A percentile compares a stretch with the other conserved stretches of the same genome.
Conservation (phyloP, 2,797 vertebrate genomes). For the Sebastolobus altivelis region DNA sequence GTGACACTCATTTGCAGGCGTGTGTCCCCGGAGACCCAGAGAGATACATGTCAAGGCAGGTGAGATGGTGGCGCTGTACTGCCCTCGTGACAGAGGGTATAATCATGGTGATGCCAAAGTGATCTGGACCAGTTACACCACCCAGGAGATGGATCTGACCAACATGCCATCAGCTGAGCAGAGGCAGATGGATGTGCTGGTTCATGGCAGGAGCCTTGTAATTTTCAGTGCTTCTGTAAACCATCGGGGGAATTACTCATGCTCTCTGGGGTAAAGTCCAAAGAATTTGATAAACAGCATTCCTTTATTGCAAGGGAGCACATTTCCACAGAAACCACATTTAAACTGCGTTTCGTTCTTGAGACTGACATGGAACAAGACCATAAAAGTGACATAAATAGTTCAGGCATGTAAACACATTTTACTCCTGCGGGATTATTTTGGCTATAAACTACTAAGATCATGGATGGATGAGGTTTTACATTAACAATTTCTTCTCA, state of each 20-base stretch:
- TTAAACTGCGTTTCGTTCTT: neutral
- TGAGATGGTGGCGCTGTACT: conserved; percentile 55
- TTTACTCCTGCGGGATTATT: too few relatives aligned
- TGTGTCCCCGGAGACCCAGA: neutral
- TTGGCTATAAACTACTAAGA: too few relatives aligned
- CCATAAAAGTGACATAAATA: neutral
- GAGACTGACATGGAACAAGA: neutral
- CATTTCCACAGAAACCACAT: neutral
- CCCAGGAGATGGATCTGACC: conserved; percentile 26
- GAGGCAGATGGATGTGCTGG: conserved; percentile 26
- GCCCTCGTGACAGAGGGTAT: neutral
- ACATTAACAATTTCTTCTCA: too few relatives aligned
- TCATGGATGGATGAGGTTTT: too few relatives aligned
- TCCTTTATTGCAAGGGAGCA: neutral
- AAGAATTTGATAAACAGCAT: neutral
- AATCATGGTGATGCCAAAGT: rapidly evolving
- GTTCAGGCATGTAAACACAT: neutral
- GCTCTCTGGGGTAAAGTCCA: conserved; percentile 57
- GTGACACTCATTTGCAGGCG: conserved; percentile 17
- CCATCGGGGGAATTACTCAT: conserved; percentile 72
- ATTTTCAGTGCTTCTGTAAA: conserved; percentile 54
- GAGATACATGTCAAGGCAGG: conserved; percentile 33
- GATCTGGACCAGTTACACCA: conserved; percentile 54
- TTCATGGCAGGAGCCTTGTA: conserved; percentile 37
- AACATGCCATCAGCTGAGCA: conserved; percentile 35